Conservation (phyloP, 2,113 vertebrate genomes). For the Parotia lawesii region DNA sequence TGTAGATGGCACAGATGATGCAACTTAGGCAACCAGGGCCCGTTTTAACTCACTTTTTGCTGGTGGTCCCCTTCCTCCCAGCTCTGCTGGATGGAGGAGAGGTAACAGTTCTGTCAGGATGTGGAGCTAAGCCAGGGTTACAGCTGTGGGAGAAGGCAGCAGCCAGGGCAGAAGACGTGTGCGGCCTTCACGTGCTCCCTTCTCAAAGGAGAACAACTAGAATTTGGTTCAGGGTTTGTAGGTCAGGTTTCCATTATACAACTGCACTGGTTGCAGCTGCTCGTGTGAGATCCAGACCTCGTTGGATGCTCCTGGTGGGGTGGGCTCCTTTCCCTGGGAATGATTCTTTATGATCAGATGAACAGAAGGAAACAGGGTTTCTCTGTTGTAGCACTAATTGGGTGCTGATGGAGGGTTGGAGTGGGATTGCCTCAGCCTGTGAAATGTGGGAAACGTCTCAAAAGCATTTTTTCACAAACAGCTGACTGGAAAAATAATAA, state of each 20-base stretch:
- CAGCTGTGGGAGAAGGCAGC: background rate
- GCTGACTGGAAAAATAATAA: background rate
- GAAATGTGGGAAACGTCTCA: background rate
- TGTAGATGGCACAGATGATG: background rate
- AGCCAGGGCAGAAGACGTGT: background rate
- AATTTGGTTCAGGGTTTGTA: constrained; percentile 34
- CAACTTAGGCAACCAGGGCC: background rate
- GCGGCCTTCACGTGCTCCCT: rapidly evolving
- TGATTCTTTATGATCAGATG: background rate
- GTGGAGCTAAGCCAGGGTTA: background rate
- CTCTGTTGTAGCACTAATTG: background rate
- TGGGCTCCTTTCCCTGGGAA: background rate
- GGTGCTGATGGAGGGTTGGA: background rate
- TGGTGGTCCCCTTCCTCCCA: background rate
- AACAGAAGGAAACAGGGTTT: background rate
- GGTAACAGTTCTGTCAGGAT: background rate
- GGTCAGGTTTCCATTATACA: constrained; percentile 27
- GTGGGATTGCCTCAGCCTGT: background rate
- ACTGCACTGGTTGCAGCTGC: background rate
- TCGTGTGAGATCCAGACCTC: background rate
- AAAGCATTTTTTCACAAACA: background rate
- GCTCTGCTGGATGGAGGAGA: background rate
- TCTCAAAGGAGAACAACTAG: background rate
- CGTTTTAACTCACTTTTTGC: background rate
- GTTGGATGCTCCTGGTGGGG: background rate